Conservation (phyloP, 53 echinoderm and acorn worm species). For the Paelopatides confundens region DNA sequence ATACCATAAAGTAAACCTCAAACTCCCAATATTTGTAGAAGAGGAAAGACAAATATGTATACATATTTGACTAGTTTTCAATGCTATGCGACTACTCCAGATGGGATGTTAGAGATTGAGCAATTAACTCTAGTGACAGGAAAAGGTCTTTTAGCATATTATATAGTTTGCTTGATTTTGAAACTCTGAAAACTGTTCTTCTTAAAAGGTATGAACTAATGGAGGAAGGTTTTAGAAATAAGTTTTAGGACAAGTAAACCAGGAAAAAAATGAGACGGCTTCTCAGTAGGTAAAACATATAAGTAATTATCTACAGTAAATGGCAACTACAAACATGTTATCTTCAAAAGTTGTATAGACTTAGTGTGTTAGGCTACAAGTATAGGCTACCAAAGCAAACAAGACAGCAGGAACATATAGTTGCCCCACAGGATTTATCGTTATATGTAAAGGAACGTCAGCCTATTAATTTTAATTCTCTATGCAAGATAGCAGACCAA, state of each 20-base stretch:
- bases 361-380: too few species aligned
- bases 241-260: constrained; percentile 20
- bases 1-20: background rate
- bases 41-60: constrained; percentile 24
- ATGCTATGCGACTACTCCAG: background rate
- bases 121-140: background rate
- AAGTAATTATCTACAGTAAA: constrained; percentile 34
- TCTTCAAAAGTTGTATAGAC: too few species aligned
- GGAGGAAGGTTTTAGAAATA: constrained; percentile 19
- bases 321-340: too few species aligned
- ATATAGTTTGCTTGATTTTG: constrained; percentile 32
- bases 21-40: constrained; percentile 13
- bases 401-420: background rate
- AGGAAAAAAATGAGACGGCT: background rate
- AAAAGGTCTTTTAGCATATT: constrained; percentile 18
- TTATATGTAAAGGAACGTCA: too few species aligned
- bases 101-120: background rate
- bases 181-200: constrained; percentile 12
- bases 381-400: too few species aligned
- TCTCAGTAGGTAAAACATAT: constrained; percentile 15
- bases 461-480: background rate
- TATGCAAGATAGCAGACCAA: constrained; percentile 34
- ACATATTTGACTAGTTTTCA: background rate
- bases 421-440: constrained; percentile 23
- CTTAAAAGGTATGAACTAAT: constrained; percentile 24